phyloP scores from a whole-genome alignment of 2,113 vertebrate genomes.

The Thryonomys swinderianus region DNA sequence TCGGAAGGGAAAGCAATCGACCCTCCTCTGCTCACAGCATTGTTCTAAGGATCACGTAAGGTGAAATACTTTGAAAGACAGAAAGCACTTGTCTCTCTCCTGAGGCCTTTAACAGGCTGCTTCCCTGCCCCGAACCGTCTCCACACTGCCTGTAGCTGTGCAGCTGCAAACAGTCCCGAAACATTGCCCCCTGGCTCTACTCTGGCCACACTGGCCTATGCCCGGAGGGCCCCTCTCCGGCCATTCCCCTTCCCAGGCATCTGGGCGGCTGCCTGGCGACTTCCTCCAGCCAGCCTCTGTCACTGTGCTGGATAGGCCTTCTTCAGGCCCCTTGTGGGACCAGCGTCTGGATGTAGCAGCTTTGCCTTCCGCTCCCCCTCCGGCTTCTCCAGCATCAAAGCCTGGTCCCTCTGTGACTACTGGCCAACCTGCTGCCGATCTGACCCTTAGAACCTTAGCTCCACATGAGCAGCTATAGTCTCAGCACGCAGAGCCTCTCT shows the following conservation, averaged over 20 bases:
- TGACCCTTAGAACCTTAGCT: not conserved
- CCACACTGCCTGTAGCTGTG: not conserved
- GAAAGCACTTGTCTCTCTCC: conserved; percentile 32
- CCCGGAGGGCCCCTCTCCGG: not conserved
- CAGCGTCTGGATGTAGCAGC: too few species aligned
- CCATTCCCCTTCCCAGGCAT: not conserved
- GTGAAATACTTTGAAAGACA: conserved; percentile 39
- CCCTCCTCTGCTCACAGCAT: not conserved
- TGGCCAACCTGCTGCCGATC: not conserved
- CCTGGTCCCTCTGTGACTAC: not conserved
- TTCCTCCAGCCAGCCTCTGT: not conserved
- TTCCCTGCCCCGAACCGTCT: not conserved
- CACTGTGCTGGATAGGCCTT: not conserved
- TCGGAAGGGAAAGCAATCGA: conserved; percentile 53
- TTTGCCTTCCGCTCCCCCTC: not conserved
- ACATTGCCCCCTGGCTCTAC: not conserved
- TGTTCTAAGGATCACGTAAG: conserved; percentile 54
- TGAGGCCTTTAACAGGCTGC: not conserved
- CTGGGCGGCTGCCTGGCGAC: not conserved
- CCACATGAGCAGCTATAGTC: not conserved
- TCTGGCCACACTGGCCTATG: too few species aligned
- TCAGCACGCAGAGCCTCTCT: not conserved
- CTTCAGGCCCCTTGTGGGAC: not conserved
- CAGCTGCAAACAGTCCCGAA: not conserved
- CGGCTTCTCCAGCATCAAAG: not conserved